Evolutionary conservation across 2,888 invertebrate species (phyloP), one percentile per base, ranked within the genome.

Genomic region (Parnassius mnemosyne): DNA sequence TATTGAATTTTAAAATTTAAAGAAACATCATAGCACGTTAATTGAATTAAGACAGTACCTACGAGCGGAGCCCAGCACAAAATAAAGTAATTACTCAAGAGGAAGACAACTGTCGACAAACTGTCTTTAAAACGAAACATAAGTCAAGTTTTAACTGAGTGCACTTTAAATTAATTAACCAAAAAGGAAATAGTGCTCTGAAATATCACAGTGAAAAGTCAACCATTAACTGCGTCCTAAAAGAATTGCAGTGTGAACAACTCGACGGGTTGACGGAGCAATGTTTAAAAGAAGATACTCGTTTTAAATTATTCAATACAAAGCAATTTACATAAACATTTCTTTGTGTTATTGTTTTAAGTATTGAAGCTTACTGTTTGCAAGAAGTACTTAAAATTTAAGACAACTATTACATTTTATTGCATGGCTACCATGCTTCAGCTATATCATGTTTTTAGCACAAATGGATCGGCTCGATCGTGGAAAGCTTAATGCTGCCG

Each of bases 151-250:
- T 69, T 67, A 65, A 68, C 57, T 64, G 66, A 68, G 66, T 63
- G 65, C 68, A 63, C 71, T 70, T 68, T 68, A 71, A 70, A 69
- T 73, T 72, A 74, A 73, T 74, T 75, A 74, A 63, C 68, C 68
- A 69, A 75, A 73, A 71, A 55, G 46, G 69, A 72, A 74, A 70
- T 71, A 72, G 68, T 64, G 65, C 67, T 57, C 50, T 53, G 66
- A 67, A 72, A 71, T 66, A 71, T 68, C 68, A 68, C 65, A 73
- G 72, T 68, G 72, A 74, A 73, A 77, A 78, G 71, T 74, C 70
- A 58, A 66, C 73, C 77, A 77, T 77, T 78, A 80, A 75, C 72
- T 71, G 70, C 60, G 61, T 60, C 67, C 64, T 66, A 52, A 51
- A 57, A 58, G 59, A 59, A 47, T n/a, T 50, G 25, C 20, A 42